Percentiles rank a stretch among this genome's conserved stretches.
Evolutionary conservation across 2,888 invertebrate species (phyloP).

Genomic region (Drosophila peninsularis): DNA sequence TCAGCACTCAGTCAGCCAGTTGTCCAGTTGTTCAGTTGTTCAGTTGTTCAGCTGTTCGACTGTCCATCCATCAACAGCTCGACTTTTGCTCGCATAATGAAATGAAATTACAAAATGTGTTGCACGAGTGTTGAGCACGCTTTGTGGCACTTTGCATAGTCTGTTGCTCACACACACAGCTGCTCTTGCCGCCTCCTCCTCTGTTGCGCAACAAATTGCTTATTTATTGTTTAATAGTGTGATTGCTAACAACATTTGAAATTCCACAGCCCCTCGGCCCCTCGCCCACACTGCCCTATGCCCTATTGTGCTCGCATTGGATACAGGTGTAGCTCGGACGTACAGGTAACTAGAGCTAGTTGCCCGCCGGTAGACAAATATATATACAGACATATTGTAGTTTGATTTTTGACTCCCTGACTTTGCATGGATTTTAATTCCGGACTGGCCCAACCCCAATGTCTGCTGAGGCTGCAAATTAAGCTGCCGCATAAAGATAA

Average conservation of each 20-base stretch:
- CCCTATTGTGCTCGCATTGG: constrained; percentile 50
- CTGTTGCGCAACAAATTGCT: constrained; percentile 72
- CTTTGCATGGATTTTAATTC: constrained; percentile 44
- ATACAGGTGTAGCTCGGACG: constrained; percentile 31
- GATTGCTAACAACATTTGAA: constrained; percentile 71
- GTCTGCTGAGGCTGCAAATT: constrained; percentile 32
- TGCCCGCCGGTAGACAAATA: constrained; percentile 16
- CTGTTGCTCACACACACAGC: constrained; percentile 25
- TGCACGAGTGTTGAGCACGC: constrained; percentile 32
- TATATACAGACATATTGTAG: neutral
- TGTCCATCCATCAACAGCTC: constrained; percentile 47
- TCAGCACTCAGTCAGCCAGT: constrained; percentile 21
- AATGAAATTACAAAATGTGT: constrained; percentile 78
- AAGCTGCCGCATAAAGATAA: constrained; percentile 36
- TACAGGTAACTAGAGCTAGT: constrained; percentile 5
- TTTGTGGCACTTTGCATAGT: constrained; percentile 60
- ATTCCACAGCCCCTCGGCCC: constrained; percentile 17
- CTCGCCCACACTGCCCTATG: accelerated
- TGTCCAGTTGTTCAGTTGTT: constrained; percentile 20
- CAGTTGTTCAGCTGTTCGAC: constrained; percentile 24
- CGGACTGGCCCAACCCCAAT: constrained; percentile 19
- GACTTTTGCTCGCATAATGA: constrained; percentile 63
- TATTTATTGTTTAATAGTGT: constrained; percentile 80
- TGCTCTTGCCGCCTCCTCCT: constrained; percentile 3
- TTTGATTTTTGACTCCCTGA: constrained; percentile 26